Evolutionary conservation across 1,140 invertebrate genomes (phyloP).

Genomic region (Caligus rogercresseyi): DNA sequence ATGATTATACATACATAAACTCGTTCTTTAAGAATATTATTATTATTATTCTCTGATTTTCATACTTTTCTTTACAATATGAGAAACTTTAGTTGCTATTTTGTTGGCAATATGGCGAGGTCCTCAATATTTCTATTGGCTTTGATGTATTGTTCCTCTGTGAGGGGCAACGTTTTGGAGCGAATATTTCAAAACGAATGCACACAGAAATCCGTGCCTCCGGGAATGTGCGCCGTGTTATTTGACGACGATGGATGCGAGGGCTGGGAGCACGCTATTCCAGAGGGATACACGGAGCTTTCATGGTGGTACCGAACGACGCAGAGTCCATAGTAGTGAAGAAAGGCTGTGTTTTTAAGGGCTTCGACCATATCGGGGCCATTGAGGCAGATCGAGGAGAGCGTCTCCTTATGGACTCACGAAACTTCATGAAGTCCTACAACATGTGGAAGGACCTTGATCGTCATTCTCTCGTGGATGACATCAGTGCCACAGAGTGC

Average conservation of each 20-base stretch:
- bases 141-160: too few species aligned
- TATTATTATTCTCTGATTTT: too few species aligned
- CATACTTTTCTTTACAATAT: too few species aligned
- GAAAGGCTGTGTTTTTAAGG: conserved; percentile 1
- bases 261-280: background rate
- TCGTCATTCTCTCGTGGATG: background rate
- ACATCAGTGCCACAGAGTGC: background rate
- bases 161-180: too few species aligned
- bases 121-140: too few species aligned
- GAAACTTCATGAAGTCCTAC: background rate
- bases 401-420: background rate
- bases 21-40: too few species aligned
- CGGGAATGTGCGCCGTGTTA: background rate
- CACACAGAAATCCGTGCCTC: too few species aligned
- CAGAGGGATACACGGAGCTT: background rate
- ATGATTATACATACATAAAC: too few species aligned
- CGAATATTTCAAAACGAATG: too few species aligned
- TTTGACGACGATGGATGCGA: background rate
- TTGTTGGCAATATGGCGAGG: too few species aligned
- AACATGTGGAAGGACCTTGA: background rate
- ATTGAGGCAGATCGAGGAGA: background rate
- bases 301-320: conserved; percentile 9
- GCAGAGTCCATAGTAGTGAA: conserved; percentile 10
- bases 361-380: background rate
- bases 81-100: too few species aligned